Percentiles rank a stretch among this genome's conserved stretches.
phyloP scores from a whole-genome alignment of 2,113 vertebrate species.

The Chlorodrepanis virens region DNA sequence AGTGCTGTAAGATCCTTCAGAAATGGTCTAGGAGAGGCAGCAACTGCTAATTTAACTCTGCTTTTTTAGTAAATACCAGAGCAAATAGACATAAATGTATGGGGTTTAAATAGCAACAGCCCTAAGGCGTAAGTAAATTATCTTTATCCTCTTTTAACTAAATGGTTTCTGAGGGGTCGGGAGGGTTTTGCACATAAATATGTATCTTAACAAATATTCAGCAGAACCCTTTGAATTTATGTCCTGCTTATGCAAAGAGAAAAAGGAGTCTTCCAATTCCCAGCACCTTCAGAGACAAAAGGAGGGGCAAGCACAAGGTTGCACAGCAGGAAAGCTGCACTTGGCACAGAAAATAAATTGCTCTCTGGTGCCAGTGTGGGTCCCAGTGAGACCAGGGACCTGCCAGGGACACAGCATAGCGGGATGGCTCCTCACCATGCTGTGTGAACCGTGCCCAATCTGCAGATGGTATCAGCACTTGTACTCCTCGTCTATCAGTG shows the following conservation, averaged over 20 bases:
- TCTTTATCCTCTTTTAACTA: conserved; percentile 66
- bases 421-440: rapidly evolving
- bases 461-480: conserved; percentile 41
- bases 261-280: conserved; percentile 10
- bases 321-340: background rate
- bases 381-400: background rate
- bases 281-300: background rate
- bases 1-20: background rate
- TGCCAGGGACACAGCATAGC: background rate
- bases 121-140: conserved; percentile 59
- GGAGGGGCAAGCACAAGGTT: rapidly evolving
- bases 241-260: conserved; percentile 36
- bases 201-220: conserved; percentile 45
- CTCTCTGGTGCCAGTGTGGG: rapidly evolving
- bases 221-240: conserved; percentile 35
- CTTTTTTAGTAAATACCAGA: conserved; percentile 66
- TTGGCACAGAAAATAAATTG: background rate
- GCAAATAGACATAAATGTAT: conserved; percentile 53
- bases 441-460: background rate
- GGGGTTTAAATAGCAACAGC: conserved; percentile 62
- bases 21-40: background rate
- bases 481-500: background rate
- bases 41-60: background rate
- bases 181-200: conserved; percentile 44
- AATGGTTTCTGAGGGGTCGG: conserved; percentile 30